Evolutionary conservation across 1,140 invertebrate species (phyloP).

Genomic region (Planococcus citri): DNA sequence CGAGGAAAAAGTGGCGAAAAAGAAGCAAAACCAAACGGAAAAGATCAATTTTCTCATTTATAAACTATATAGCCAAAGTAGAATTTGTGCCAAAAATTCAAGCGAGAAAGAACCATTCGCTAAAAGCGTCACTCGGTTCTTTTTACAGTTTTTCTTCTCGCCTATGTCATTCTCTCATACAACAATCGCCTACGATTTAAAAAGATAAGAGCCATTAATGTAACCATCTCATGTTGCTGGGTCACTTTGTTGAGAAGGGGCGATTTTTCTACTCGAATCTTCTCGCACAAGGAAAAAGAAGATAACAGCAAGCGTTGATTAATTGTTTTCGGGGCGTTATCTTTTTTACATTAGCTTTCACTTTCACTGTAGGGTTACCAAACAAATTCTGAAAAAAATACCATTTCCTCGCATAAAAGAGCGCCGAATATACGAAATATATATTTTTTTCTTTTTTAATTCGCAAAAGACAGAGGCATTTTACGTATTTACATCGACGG

Average conservation of each 20-base stretch:
- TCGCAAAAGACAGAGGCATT: background rate
- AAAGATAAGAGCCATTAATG: background rate
- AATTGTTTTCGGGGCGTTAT: constrained; percentile 2
- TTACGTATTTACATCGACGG: no score
- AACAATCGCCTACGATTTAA: background rate
- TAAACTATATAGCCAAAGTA: background rate
- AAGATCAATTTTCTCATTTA: no score
- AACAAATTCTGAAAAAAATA: background rate
- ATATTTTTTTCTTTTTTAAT: background rate
- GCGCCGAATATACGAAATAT: background rate
- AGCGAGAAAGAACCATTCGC: background rate
- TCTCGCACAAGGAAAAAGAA: background rate
- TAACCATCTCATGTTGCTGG: background rate
- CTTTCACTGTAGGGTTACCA: background rate
- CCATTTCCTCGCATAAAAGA: background rate
- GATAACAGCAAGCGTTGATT: background rate
- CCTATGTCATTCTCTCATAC: background rate
- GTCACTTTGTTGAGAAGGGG: background rate
- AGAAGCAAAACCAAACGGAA: no score
- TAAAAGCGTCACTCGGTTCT: background rate
- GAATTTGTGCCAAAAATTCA: background rate
- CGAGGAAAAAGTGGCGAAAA: no score
- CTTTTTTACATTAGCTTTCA: background rate
- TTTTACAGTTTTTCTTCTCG: background rate
- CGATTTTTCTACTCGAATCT: background rate